Conservation (phyloP, 2,888 invertebrate species). For the Sinopyrophorus schimmeli region DNA sequence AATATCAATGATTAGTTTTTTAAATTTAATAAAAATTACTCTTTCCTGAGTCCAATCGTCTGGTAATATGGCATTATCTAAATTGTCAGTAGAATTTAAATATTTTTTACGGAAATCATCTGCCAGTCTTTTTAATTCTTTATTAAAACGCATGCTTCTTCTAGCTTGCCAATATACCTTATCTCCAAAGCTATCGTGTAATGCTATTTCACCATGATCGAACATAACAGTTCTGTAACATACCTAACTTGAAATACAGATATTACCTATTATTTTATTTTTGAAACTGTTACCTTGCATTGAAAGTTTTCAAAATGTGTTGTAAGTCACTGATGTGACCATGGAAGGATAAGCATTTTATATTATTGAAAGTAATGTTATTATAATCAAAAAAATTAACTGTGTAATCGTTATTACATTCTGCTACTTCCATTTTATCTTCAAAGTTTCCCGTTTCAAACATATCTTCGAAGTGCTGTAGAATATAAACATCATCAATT, state of each 20-base stretch:
- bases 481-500: conserved; percentile 77
- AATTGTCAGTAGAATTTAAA: conserved; percentile 65
- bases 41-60: conserved; percentile 66
- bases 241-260: too few relatives aligned
- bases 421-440: conserved; percentile 74
- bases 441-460: conserved; percentile 80
- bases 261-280: too few relatives aligned
- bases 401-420: conserved; percentile 57
- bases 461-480: conserved; percentile 85
- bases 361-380: conserved; percentile 66
- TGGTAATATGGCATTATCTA: conserved; percentile 63
- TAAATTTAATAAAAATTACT: conserved; percentile 47
- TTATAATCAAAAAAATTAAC: conserved; percentile 75
- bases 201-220: conserved; percentile 80
- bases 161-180: conserved; percentile 82
- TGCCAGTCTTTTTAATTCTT: conserved; percentile 68
- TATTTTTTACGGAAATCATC: conserved; percentile 64
- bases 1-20: background rate
- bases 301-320: conserved; percentile 60
- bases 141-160: conserved; percentile 89
- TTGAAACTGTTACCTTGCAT: conserved; percentile 52
- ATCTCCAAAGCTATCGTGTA: conserved; percentile 88
- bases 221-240: conserved; percentile 65
- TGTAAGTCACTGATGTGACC: conserved; percentile 70
- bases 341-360: conserved; percentile 82